A percentile compares a stretch with the other conserved stretches of the same genome.
Conservation (phyloP, 1,140 invertebrate species). For the Polyergus mexicanus region DNA sequence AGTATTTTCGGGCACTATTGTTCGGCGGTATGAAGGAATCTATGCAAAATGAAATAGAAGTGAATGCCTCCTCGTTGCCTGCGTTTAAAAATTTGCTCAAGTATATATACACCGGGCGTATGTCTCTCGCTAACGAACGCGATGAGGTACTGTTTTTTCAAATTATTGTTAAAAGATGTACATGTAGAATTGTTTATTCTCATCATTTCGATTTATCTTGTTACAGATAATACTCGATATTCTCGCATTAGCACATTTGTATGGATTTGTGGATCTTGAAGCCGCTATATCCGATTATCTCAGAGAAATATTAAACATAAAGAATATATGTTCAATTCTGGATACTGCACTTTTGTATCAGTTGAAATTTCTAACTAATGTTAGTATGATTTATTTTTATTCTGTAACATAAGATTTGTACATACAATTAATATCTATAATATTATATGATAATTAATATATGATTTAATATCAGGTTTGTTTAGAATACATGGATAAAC, state of each 20-base stretch:
- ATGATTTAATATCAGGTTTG: constrained; percentile 87
- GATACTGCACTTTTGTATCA: constrained; percentile 94
- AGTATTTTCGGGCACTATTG: constrained; percentile 97
- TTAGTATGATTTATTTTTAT: constrained; percentile 69
- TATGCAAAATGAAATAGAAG: constrained; percentile 92
- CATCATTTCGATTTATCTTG: constrained; percentile 19
- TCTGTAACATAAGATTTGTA: background rate
- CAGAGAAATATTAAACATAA: constrained; percentile 93
- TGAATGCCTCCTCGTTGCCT: constrained; percentile 94
- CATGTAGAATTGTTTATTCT: background rate
- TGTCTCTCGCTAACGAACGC: constrained; percentile 93
- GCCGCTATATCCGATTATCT: constrained; percentile 97
- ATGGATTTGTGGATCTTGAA: constrained; percentile 97
- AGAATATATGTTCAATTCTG: constrained; percentile 97
- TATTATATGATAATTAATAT: constrained; percentile 46
- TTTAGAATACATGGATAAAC: constrained; percentile 94
- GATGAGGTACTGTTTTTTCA: constrained; percentile 81
- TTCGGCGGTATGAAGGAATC: constrained; percentile 97
- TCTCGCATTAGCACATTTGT: constrained; percentile 95
- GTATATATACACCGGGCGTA: constrained; percentile 98
- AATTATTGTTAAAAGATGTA: background rate
- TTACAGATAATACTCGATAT: constrained; percentile 83
- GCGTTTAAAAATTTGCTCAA: constrained; percentile 96
- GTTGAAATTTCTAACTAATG: constrained; percentile 88
- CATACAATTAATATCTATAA: constrained; percentile 3